These are phyloP conservation scores for Poeciliopsis gracilis DNA, from an alignment of 2,797 vertebrate genomes.

Conservation along the genomic window DNA sequence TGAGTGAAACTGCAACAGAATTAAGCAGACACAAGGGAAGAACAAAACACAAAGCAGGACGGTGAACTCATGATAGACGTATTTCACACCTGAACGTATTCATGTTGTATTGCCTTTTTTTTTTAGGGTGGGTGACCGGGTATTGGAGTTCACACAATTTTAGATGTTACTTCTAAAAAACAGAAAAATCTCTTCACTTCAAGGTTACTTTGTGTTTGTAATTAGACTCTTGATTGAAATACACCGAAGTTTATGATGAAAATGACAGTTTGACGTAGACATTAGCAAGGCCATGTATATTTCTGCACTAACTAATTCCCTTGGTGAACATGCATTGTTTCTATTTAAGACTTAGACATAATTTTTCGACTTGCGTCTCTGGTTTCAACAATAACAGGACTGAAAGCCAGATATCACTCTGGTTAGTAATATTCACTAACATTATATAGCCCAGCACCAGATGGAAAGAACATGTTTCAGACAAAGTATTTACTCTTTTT, in stretches of 20 bases:
- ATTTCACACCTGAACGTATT: background rate
- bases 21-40: background rate
- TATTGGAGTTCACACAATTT: background rate
- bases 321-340: background rate
- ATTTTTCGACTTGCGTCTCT: background rate
- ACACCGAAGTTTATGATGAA: background rate
- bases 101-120: background rate
- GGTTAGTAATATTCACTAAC: conserved; percentile 11
- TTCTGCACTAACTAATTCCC: background rate
- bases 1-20: background rate
- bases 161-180: background rate
- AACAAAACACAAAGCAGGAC: background rate
- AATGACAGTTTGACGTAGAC: background rate
- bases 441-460: background rate
- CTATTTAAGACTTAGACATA: background rate
- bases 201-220: background rate
- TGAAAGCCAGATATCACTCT: background rate
- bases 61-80: background rate
- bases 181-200: background rate
- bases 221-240: background rate
- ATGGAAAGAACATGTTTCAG: conserved; percentile 6
- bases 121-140: background rate
- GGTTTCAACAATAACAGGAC: conserved; percentile 1
- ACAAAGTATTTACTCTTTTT: conserved; percentile 5
- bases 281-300: background rate